Percentiles rank a stretch among this genome's conserved stretches.
Evolutionary conservation across 2,113 vertebrate genomes (phyloP).

Genomic region (Aegotheles bennettii): DNA sequence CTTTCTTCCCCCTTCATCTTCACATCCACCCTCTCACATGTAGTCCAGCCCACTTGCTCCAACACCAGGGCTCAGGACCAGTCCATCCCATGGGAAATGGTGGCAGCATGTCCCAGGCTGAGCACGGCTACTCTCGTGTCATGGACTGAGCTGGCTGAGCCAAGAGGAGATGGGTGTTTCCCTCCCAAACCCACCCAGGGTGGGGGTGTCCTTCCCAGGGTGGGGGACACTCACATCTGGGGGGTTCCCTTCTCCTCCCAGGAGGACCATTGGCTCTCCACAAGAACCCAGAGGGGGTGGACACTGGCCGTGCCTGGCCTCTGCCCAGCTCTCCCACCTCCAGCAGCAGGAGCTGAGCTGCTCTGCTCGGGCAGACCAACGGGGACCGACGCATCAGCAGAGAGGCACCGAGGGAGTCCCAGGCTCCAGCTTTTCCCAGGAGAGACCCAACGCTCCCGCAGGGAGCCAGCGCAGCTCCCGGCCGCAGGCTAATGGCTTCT

Average conservation of each 20-base stretch:
- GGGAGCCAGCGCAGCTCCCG: background rate
- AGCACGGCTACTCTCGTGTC: accelerated
- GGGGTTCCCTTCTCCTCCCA: background rate
- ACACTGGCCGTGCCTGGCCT: accelerated
- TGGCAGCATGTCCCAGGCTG: accelerated
- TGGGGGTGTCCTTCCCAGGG: too few species aligned
- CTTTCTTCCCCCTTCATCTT: background rate
- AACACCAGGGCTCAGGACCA: accelerated
- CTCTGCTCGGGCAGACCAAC: background rate
- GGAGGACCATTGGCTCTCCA: accelerated
- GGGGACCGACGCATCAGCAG: accelerated
- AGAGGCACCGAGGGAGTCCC: background rate
- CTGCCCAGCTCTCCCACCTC: background rate
- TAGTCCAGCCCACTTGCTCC: background rate
- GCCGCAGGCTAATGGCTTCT: background rate
- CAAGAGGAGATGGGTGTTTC: background rate
- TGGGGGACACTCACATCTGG: accelerated
- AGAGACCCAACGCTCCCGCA: background rate
- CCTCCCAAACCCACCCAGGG: background rate
- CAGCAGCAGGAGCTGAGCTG: background rate
- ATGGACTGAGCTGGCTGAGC: background rate
- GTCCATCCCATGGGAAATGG: background rate
- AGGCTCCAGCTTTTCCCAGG: background rate
- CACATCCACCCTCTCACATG: accelerated
- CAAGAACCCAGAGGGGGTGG: background rate